Evolutionary conservation across 2,113 vertebrate genomes (phyloP), one percentile per base, ranked within the genome.

Genomic region (Gavia stellata): DNA sequence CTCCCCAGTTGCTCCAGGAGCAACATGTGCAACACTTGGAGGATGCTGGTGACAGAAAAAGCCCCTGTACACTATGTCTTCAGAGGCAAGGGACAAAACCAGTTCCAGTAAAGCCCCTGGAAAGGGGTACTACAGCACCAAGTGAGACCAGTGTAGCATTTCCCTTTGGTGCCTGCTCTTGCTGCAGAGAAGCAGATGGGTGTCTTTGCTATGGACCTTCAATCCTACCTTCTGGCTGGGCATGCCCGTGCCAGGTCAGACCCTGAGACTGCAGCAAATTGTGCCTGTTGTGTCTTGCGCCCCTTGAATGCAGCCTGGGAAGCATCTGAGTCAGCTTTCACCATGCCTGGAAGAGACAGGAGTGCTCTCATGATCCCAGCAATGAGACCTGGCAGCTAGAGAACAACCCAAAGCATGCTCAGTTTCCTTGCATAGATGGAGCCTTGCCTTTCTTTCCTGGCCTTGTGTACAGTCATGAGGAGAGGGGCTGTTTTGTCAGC

Each of bases 41-140:
- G 36, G 12, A 34, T 62, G 21, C 17, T 79, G 25, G 28, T 58
- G 70, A 23, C 8, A 55, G 25, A 49, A 72, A 14, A 81, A 81
- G 24, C 4, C 31, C 16, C 17, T 0, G 0, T 33, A 52, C 26
- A 50, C 6, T 2, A 1, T 26, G 2, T 52, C 16, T 56, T 58
- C 58, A 50, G 34, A 80, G 13, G 6, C 23, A 90, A 58, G 29
- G 38, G 23, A 50, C 31, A 90, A 71, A 74, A 59, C 2, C 18
- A 9, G 12, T 14, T 63, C 42, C 47, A 67, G 8, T 23, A 40
- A 85, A 70, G 40, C 4, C 5, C 10, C 8, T 45, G 28, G 11
- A 78, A 78, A 74, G 34, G 29, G 8, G 1, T 68, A 12, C 65
- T 61, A 34, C 6, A 3, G 28, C 47, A 91, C 31, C 10, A 44